Conservation (phyloP, 2,113 vertebrate genomes). For the Opisthocomus hoazin region DNA sequence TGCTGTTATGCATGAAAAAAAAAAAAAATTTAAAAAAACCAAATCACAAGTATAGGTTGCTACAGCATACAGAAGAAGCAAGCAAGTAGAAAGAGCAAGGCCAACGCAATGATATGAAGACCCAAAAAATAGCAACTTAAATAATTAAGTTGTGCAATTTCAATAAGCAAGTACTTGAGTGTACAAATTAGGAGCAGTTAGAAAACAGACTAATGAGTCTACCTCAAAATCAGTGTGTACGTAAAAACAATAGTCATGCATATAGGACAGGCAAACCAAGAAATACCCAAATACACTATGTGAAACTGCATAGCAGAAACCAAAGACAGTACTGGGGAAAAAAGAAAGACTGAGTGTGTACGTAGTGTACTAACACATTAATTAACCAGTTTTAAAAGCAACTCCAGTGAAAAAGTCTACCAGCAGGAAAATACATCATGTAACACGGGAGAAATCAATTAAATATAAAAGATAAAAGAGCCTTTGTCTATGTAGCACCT, state of each 20-base stretch:
- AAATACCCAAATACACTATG: neutral
- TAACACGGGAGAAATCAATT: neutral
- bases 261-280: neutral
- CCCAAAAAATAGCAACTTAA: neutral
- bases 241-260: neutral
- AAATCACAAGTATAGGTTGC: neutral
- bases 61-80: neutral
- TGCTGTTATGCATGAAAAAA: neutral
- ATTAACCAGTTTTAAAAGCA: neutral
- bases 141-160: neutral
- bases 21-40: neutral
- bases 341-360: neutral
- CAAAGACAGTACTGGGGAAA: neutral
- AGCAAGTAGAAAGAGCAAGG: neutral
- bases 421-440: neutral
- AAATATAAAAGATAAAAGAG: neutral
- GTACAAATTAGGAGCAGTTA: neutral
- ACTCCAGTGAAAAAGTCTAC: neutral
- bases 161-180: neutral
- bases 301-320: neutral
- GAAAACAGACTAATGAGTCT: neutral
- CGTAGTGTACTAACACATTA: neutral
- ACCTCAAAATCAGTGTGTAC: neutral
- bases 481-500: neutral
- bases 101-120: neutral